phyloP scores from a whole-genome alignment of 1,140 invertebrate species.

The Scaptomyza graminum region DNA sequence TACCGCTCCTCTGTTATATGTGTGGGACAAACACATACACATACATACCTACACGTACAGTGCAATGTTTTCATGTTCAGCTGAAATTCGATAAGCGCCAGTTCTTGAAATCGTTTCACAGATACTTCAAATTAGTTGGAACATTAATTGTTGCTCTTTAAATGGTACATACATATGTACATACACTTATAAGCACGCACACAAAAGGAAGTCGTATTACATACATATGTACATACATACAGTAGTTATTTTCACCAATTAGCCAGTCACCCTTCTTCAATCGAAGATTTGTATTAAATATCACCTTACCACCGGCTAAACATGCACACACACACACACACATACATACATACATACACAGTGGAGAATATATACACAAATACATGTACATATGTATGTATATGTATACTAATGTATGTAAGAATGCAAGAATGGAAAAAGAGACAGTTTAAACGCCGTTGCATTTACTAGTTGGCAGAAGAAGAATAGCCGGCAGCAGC shows the following conservation, averaged over 20 bases:
- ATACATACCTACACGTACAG: too few species aligned
- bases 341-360: conserved; percentile 8
- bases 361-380: conserved; percentile 16
- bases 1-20: background rate
- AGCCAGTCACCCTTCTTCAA: too few species aligned
- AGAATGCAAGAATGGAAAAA: conserved; percentile 31
- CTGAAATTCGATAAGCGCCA: conserved; percentile 64
- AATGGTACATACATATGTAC: background rate
- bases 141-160: conserved; percentile 57
- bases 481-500: conserved; percentile 40
- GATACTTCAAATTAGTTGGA: conserved; percentile 52
- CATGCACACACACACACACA: background rate
- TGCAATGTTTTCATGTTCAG: conserved; percentile 53
- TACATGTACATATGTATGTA: background rate
- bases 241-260: too few species aligned
- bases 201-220: background rate
- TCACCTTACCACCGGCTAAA: conserved; percentile 21
- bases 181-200: too few species aligned
- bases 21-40: background rate
- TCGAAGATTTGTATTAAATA: conserved; percentile 12
- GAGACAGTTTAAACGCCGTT: conserved; percentile 72
- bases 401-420: background rate
- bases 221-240: too few species aligned
- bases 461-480: conserved; percentile 42
- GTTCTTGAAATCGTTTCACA: conserved; percentile 29